Percentiles rank a stretch among this genome's conserved stretches.
Evolutionary conservation across 1,140 invertebrate genomes (phyloP).

Genomic region (Zaprionus vittiger): DNA sequence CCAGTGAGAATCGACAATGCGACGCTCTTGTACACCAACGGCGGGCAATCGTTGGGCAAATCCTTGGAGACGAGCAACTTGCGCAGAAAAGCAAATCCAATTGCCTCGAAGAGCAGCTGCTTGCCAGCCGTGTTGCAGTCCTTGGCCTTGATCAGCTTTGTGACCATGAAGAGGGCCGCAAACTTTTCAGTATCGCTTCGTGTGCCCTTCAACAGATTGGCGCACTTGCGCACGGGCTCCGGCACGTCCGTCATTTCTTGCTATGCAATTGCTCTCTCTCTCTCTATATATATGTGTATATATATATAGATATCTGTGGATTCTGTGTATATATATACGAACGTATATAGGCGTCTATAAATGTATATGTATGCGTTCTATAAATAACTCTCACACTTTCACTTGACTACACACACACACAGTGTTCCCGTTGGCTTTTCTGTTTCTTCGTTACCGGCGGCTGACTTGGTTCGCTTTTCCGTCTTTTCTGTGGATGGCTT

Average conservation of each 20-base stretch:
- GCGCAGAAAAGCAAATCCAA: conserved; percentile 93
- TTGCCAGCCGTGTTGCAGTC: conserved; percentile 90
- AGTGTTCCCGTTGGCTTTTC: conserved; percentile 59
- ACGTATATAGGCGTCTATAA: conserved; percentile 30
- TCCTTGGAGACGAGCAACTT: conserved; percentile 90
- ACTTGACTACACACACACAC: conserved; percentile 62
- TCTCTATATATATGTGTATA: conserved; percentile 35
- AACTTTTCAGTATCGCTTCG: conserved; percentile 95
- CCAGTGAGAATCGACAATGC: conserved; percentile 93
- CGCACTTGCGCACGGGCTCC: conserved; percentile 92
- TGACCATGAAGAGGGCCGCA: conserved; percentile 95
- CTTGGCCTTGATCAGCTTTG: conserved; percentile 92
- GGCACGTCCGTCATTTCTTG: conserved; percentile 86
- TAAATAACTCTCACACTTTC: conserved; percentile 75
- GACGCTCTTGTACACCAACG: conserved; percentile 94
- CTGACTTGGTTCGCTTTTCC: conserved; percentile 13
- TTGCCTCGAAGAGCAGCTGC: conserved; percentile 93
- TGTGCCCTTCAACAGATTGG: conserved; percentile 90
- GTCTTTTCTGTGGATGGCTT: conserved; percentile 26
- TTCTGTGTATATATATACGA: conserved; percentile 23
- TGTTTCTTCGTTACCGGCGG: conserved; percentile 11
- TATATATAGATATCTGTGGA: conserved; percentile 23
- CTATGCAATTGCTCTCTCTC: conserved; percentile 40
- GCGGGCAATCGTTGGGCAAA: conserved; percentile 92
- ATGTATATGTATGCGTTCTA: conserved; percentile 45